Conservation (phyloP, 2,888 invertebrate genomes). For the Ophioninae sp. region DNA sequence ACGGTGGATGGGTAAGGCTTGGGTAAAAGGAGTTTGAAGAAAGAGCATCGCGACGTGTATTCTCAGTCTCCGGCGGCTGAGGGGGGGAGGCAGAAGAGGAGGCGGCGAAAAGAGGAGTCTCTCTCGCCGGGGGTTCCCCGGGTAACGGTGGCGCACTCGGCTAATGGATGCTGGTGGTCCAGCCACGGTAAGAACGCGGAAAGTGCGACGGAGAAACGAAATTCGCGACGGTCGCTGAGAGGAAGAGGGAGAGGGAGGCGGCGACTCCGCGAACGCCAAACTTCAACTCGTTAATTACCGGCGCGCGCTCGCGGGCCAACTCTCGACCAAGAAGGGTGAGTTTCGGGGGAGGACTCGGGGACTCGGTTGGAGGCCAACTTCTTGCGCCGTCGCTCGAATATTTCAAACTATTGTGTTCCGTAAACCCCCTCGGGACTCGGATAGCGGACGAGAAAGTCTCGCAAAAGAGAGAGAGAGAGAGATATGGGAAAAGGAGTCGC, state of each 20-base stretch:
- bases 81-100: no score
- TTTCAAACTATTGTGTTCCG: slow-evolving; percentile 81
- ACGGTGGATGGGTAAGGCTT: no score
- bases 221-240: no score
- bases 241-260: slow-evolving; percentile 45
- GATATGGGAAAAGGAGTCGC: slow-evolving; percentile 30
- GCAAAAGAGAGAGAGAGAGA: slow-evolving; percentile 38
- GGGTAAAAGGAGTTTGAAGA: slow-evolving; percentile 59
- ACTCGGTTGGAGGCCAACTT: slow-evolving; percentile 72
- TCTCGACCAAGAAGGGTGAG: slow-evolving; percentile 23
- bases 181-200: slow-evolving; percentile 26
- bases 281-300: slow-evolving; percentile 82
- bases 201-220: slow-evolving; percentile 3
- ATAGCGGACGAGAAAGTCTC: slow-evolving; percentile 59
- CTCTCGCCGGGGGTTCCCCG: slow-evolving; percentile 62
- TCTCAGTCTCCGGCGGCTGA: no score
- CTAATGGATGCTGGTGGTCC: slow-evolving; percentile 79
- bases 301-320: slow-evolving; percentile 73
- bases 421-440: slow-evolving; percentile 78
- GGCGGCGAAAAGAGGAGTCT: slow-evolving; percentile 76
- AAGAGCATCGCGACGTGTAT: slow-evolving; percentile 67
- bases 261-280: slow-evolving; percentile 77
- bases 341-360: slow-evolving; percentile 44
- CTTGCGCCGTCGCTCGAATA: slow-evolving; percentile 78
- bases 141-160: slow-evolving; percentile 77